Conservation (phyloP, 2,113 vertebrate species). For the Chaetura pelagica region DNA sequence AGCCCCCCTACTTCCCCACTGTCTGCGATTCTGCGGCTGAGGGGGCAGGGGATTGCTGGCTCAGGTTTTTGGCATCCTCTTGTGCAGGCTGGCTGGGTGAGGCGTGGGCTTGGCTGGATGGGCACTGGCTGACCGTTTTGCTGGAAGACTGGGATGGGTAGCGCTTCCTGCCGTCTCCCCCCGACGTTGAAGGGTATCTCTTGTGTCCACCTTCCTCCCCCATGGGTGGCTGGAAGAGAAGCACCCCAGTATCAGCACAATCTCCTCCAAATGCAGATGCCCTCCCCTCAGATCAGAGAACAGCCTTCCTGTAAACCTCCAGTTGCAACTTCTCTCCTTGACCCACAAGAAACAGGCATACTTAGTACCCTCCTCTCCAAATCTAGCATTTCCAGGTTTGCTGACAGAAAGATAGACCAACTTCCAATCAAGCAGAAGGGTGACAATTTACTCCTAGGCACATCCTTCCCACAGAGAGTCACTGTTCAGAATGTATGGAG, state of each 20-base stretch:
- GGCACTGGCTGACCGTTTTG: constrained; percentile 77
- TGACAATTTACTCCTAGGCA: background rate
- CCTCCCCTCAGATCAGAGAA: background rate
- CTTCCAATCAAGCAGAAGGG: background rate
- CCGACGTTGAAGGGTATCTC: constrained; percentile 82
- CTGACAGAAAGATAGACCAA: background rate
- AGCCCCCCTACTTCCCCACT: constrained; percentile 78
- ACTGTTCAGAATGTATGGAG: background rate
- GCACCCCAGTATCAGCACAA: background rate
- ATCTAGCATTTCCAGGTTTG: background rate
- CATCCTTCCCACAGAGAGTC: background rate
- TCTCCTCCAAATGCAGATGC: background rate
- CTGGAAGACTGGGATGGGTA: constrained; percentile 89
- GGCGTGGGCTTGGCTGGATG: constrained; percentile 67
- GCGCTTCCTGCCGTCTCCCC: constrained; percentile 88
- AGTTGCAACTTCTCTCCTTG: background rate
- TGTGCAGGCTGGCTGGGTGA: constrained; percentile 73
- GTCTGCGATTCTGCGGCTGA: constrained; percentile 69
- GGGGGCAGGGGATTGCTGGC: constrained; percentile 75
- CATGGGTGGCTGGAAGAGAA: constrained; percentile 89
- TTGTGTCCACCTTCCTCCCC: constrained; percentile 91
- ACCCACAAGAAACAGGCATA: background rate
- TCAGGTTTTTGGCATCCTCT: constrained; percentile 88
- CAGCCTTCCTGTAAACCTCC: background rate
- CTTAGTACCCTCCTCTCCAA: background rate